Evolutionary conservation across 2,113 vertebrate species (phyloP).

Genomic region (Dasyornis broadbenti): DNA sequence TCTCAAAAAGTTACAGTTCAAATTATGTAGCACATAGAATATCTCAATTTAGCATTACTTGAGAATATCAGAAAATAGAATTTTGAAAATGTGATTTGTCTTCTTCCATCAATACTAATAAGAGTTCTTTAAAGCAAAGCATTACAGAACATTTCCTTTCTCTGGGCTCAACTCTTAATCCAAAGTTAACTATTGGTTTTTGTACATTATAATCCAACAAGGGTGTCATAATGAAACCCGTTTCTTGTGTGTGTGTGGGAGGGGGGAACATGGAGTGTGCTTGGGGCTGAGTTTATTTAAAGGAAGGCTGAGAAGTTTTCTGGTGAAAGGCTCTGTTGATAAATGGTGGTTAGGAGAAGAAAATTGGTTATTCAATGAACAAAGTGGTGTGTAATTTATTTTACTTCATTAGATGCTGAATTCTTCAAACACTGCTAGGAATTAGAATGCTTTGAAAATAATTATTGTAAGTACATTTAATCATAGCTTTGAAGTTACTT

Average conservation of each 20-base stretch:
- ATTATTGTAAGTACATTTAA: conserved; percentile 72
- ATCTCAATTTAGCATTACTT: background rate
- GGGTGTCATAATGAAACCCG: background rate
- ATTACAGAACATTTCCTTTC: background rate
- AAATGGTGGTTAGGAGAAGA: conserved; percentile 58
- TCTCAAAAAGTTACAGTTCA: background rate
- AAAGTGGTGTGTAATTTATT: conserved; percentile 67
- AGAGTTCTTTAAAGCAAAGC: background rate
- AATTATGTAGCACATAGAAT: fast-evolving
- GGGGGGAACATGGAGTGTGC: background rate
- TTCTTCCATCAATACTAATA: background rate
- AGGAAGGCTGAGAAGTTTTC: conserved; percentile 24
- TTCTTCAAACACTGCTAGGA: conserved; percentile 59
- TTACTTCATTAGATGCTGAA: conserved; percentile 71
- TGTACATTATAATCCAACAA: background rate
- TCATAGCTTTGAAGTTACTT: conserved; percentile 66
- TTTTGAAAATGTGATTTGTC: background rate
- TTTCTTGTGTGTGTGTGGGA: background rate
- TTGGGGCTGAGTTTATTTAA: background rate
- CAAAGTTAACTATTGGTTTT: background rate
- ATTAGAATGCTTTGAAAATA: conserved; percentile 64
- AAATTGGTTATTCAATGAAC: conserved; percentile 71
- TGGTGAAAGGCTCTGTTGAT: conserved; percentile 46
- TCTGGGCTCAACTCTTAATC: background rate
- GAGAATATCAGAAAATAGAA: background rate